A percentile compares a stretch with the other conserved stretches of the same genome.
phyloP scores from a whole-genome alignment of 1,140 invertebrate genomes.

The Sycophila sp. region DNA sequence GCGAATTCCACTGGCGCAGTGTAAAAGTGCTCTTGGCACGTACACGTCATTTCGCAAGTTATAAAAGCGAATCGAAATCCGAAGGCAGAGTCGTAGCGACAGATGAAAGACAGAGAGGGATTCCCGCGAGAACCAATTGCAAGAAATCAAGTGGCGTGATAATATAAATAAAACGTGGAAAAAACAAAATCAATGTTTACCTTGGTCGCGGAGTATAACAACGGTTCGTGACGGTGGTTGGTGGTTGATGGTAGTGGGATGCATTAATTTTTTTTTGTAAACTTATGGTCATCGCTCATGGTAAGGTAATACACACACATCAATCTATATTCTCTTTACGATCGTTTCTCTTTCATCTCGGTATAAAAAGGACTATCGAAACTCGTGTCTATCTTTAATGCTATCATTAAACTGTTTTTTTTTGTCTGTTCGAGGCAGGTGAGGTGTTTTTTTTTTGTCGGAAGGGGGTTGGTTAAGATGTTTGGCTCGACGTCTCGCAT shows the following conservation, averaged over 20 bases:
- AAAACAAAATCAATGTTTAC: conserved; percentile 56
- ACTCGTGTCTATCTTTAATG: too few species aligned
- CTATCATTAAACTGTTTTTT: too few species aligned
- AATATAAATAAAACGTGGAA: conserved; percentile 36
- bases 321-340: background rate
- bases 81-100: background rate
- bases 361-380: background rate
- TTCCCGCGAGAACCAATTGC: background rate
- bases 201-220: conserved; percentile 61
- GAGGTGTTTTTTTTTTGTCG: conserved; percentile 2
- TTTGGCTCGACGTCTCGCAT: too few species aligned
- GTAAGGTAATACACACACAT: conserved; percentile 1
- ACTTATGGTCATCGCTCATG: too few species aligned
- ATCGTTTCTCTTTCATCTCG: conserved; percentile 6
- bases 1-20: too few species aligned
- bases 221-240: conserved; percentile 49
- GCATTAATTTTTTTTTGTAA: too few species aligned
- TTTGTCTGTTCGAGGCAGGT: background rate
- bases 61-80: conserved; percentile 11
- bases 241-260: conserved; percentile 53
- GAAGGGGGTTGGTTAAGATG: too few species aligned
- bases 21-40: too few species aligned
- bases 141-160: conserved; percentile 26
- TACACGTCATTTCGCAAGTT: too few species aligned
- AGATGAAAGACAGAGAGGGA: background rate